phyloP scores from a whole-genome alignment of 2,888 invertebrate species.

The Folsomia manolachei region DNA sequence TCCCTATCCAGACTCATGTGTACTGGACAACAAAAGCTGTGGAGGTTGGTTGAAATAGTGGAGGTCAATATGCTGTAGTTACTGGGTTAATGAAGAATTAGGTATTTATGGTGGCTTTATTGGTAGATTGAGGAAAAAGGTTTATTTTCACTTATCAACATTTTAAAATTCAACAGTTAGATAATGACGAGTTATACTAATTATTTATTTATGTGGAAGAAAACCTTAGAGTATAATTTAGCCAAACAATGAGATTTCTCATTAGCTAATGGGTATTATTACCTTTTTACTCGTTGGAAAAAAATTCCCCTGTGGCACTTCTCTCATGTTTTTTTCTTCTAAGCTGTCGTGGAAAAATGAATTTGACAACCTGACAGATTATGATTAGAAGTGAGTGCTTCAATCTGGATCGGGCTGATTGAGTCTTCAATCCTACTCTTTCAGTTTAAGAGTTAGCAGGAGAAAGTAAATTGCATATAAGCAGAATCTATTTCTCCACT shows the following conservation, averaged over 20 bases:
- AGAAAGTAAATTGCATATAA: neutral
- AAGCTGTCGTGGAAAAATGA: neutral
- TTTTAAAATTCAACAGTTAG: neutral
- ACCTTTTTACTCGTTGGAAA: neutral
- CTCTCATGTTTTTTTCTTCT: neutral
- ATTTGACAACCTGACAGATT: neutral
- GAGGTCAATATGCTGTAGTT: no score
- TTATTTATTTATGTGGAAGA: neutral
- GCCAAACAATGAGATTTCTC: neutral
- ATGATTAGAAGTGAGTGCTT: neutral
- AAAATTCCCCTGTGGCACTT: neutral
- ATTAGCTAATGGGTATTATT: neutral
- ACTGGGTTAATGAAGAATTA: slow-evolving; percentile 12
- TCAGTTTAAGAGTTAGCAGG: neutral
- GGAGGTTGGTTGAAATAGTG: no score
- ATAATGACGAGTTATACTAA: neutral
- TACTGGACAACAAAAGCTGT: no score
- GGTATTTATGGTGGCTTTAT: neutral
- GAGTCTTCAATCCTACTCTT: neutral
- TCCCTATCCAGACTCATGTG: no score
- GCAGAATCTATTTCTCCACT: neutral
- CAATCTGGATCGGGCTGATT: neutral
- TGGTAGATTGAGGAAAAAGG: no score
- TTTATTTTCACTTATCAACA: neutral
- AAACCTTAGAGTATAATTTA: neutral